Percentiles rank a stretch among this genome's conserved stretches.
These are phyloP conservation scores for Steatornis caripensis DNA, from an alignment of 2,113 vertebrate genomes.

Conservation along the genomic window DNA sequence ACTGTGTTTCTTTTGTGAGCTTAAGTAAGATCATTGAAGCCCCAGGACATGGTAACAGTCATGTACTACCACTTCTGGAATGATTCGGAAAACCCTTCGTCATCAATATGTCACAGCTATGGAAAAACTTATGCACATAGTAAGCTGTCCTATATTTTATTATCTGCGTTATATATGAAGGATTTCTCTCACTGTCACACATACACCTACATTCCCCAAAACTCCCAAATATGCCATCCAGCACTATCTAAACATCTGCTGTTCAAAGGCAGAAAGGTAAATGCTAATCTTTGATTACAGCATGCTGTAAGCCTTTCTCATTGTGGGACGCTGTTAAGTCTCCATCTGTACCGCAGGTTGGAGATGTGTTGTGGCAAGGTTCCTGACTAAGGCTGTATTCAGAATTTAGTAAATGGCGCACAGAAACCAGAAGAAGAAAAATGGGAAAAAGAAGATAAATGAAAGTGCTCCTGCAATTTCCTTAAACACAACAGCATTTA, in stretches of 20 bases:
- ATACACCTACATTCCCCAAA: neutral
- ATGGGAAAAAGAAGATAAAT: neutral
- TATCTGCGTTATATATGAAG: neutral
- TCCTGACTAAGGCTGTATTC: neutral
- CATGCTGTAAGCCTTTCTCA: neutral
- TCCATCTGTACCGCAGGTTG: neutral
- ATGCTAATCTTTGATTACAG: neutral
- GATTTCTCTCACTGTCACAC: neutral
- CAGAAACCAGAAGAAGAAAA: neutral
- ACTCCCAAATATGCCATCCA: neutral
- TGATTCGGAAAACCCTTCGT: neutral
- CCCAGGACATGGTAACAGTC: neutral
- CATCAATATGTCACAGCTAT: neutral
- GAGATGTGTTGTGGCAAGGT: neutral
- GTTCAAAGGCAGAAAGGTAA: neutral
- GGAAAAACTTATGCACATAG: neutral
- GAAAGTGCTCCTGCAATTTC: neutral
- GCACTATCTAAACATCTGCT: neutral
- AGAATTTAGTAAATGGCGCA: neutral
- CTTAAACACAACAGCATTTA: neutral
- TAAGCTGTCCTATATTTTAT: neutral
- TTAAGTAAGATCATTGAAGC: neutral
- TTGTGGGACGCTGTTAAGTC: neutral
- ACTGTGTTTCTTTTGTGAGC: neutral
- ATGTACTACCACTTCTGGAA: neutral